A percentile compares a stretch with the other conserved stretches of the same genome.
Conservation (phyloP, 2,888 invertebrate species). For the Apotomis betuletana region DNA sequence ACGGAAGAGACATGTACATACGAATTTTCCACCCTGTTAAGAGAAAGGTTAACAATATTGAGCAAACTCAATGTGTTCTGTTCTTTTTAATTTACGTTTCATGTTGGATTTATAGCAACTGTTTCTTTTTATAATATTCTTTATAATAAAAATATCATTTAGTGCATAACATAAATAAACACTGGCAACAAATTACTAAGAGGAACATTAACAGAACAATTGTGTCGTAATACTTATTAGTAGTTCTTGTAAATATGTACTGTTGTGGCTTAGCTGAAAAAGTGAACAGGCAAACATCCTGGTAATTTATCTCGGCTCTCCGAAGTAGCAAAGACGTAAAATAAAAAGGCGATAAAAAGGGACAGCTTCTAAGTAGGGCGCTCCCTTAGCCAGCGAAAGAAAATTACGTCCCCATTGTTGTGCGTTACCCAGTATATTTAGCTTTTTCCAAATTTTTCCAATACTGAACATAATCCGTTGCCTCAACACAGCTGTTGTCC, state of each 20-base stretch:
- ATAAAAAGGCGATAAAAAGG: constrained; percentile 25
- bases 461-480: constrained; percentile 8
- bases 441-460: constrained; percentile 1
- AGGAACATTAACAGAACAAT: too few species aligned
- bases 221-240: background rate
- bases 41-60: too few species aligned
- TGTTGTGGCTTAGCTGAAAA: background rate
- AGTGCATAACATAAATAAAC: too few species aligned
- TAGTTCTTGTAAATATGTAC: background rate
- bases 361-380: constrained; percentile 14
- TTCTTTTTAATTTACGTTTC: too few species aligned
- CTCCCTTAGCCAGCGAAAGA: constrained; percentile 9
- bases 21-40: too few species aligned
- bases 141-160: too few species aligned
- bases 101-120: too few species aligned
- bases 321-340: constrained; percentile 16
- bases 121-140: too few species aligned
- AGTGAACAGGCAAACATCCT: background rate
- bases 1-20: too few species aligned
- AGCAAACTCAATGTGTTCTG: too few species aligned
- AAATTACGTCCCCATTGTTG: background rate
- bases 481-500: constrained; percentile 14
- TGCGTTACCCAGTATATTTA: background rate
- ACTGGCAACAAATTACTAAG: too few species aligned
- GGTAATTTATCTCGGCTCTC: background rate